These are phyloP conservation scores for Vicugna pacos DNA, from an alignment of 2,113 vertebrate genomes.

Conservation along the genomic window DNA sequence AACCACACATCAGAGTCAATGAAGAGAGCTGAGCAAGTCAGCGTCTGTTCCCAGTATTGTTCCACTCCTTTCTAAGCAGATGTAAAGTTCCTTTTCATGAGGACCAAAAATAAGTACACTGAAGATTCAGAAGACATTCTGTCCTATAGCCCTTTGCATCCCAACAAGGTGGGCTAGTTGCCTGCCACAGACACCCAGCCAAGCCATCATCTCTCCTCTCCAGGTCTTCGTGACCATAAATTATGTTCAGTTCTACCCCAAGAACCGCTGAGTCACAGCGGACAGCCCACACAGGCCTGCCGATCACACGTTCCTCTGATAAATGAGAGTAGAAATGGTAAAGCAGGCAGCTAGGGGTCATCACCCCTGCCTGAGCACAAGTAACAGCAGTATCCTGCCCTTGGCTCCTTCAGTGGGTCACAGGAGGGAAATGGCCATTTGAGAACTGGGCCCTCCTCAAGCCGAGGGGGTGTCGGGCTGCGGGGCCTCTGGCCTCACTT, in stretches of 20 bases:
- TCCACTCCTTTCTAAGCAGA: neutral
- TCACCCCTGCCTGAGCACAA: neutral
- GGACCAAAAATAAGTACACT: neutral
- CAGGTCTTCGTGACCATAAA: neutral
- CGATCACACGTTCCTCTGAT: neutral
- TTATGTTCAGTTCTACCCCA: neutral
- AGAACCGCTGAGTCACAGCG: conserved; percentile 8
- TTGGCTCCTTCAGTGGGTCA: neutral
- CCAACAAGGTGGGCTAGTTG: neutral
- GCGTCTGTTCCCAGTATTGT: neutral
- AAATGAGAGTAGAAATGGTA: conserved; percentile 1
- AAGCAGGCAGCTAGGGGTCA: neutral
- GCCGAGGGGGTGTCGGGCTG: neutral
- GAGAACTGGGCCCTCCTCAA: neutral
- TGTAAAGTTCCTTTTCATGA: neutral
- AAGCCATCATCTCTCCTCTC: neutral
- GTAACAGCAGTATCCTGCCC: neutral
- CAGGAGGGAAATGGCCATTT: neutral
- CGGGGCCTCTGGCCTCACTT: neutral
- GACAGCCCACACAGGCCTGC: neutral
- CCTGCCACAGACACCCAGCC: neutral
- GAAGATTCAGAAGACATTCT: neutral
- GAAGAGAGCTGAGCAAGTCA: neutral
- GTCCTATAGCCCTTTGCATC: neutral
- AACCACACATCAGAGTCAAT: neutral